Conservation (phyloP, 64 coral and sea anemone genomes). For the Dendronephthya gigantea region DNA sequence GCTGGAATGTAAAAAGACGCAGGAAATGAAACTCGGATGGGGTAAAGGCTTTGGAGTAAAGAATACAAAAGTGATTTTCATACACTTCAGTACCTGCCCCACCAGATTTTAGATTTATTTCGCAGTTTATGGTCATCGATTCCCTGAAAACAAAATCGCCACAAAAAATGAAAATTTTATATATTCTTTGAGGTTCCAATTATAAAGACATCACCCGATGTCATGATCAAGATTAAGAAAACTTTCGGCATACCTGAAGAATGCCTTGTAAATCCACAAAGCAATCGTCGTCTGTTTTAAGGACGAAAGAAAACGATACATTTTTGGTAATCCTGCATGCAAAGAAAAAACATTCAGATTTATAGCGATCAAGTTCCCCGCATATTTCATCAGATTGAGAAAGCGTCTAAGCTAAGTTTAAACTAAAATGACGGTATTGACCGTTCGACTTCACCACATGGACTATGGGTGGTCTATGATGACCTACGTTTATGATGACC, state of each 20-base stretch:
- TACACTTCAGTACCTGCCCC: constrained; percentile 47
- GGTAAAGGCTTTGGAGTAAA: background rate
- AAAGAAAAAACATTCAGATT: background rate
- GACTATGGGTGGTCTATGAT: no score
- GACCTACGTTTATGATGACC: no score
- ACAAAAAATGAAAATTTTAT: background rate
- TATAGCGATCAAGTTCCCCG: background rate
- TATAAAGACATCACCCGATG: background rate
- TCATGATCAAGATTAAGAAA: no score
- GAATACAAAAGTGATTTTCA: background rate
- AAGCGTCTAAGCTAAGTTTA: no score
- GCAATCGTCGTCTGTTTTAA: constrained; percentile 98
- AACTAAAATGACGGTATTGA: no score
- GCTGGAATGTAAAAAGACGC: constrained; percentile 26
- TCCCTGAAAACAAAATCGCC: constrained; percentile 7
- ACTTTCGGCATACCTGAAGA: constrained; percentile 28
- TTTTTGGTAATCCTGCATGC: constrained; percentile 32
- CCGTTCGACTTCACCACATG: no score
- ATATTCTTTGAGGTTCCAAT: background rate
- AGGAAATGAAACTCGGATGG: no score
- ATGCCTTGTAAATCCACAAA: constrained; percentile 65
- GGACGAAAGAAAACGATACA: constrained; percentile 59
- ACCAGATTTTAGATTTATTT: constrained; percentile 61
- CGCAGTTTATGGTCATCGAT: constrained; percentile 27
- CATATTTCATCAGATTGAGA: background rate